phyloP scores from a whole-genome alignment of 2,888 invertebrate genomes.

The Drosophila engyochracea region DNA sequence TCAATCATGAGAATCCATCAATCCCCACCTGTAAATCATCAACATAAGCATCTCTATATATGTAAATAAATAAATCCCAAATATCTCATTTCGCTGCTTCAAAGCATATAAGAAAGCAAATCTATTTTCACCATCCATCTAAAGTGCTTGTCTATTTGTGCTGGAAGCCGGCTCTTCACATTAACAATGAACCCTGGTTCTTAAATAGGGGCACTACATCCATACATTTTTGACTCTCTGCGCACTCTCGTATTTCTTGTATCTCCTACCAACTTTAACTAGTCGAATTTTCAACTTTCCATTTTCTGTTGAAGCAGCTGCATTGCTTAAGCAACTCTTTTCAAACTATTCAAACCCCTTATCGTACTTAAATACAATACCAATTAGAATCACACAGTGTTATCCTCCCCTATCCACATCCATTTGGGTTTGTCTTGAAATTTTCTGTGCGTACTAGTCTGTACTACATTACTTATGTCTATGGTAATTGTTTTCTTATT shows the following conservation, averaged over 20 bases:
- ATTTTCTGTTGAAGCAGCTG: slow-evolving; percentile 17
- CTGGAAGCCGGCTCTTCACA: slow-evolving; percentile 1
- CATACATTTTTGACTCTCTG: slow-evolving; percentile 20
- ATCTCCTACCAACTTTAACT: neutral
- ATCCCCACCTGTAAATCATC: slow-evolving; percentile 13
- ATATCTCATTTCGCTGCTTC: slow-evolving; percentile 34
- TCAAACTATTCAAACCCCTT: neutral
- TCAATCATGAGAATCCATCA: slow-evolving; percentile 12
- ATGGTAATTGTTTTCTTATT: slow-evolving; percentile 32
- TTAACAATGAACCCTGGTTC: neutral
- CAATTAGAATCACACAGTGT: slow-evolving; percentile 30
- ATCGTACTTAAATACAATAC: slow-evolving; percentile 18
- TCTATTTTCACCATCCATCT: slow-evolving; percentile 2
- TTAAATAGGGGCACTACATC: neutral
- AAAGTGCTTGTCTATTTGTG: slow-evolving; percentile 16
- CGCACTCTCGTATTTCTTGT: slow-evolving; percentile 21
- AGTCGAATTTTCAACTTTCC: slow-evolving; percentile 8
- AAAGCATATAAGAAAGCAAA: slow-evolving; percentile 10
- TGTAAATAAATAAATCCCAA: slow-evolving; percentile 5
- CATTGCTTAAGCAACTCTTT: slow-evolving; percentile 12
- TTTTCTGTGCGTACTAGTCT: slow-evolving; percentile 33
- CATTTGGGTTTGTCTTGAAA: slow-evolving; percentile 27
- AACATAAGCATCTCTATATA: neutral
- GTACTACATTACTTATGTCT: slow-evolving; percentile 22
- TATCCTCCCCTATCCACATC: slow-evolving; percentile 2